Conservation (phyloP, 2,888 invertebrate species). For the Druceiella hillmani region DNA sequence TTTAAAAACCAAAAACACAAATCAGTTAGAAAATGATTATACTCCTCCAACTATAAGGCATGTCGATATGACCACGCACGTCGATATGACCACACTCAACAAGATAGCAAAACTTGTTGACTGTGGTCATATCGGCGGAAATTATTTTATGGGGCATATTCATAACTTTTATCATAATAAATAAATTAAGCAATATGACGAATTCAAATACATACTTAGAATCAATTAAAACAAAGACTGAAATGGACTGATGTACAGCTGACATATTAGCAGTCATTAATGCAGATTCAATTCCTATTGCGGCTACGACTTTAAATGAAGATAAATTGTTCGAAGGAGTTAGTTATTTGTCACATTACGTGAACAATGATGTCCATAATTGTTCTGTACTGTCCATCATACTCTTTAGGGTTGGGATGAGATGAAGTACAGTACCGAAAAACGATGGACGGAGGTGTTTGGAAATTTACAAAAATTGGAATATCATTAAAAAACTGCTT, state of each 20-base stretch:
- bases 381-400: no score
- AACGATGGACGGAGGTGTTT: no score
- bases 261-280: slow-evolving; percentile 10
- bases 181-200: slow-evolving; percentile 7
- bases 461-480: no score
- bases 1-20: slow-evolving; percentile 4
- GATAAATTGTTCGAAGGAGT: slow-evolving; percentile 12
- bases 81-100: no score
- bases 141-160: slow-evolving; percentile 8
- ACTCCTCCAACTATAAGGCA: slow-evolving; percentile 8
- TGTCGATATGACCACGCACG: no score
- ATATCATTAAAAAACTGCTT: no score
- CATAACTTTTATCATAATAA: slow-evolving; percentile 5
- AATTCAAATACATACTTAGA: slow-evolving; percentile 7
- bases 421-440: slow-evolving; percentile 8
- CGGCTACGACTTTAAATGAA: slow-evolving; percentile 9
- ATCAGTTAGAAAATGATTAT: slow-evolving; percentile 9
- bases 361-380: slow-evolving; percentile 8
- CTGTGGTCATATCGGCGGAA: slow-evolving; percentile 1
- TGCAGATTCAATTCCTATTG: slow-evolving; percentile 10
- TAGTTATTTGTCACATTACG: slow-evolving; percentile 10
- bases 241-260: slow-evolving; percentile 11
- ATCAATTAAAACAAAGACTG: slow-evolving; percentile 10
- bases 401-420: slow-evolving; percentile 10
- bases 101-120: slow-evolving; percentile 6